Evolutionary conservation across 2,888 invertebrate genomes (phyloP).

Genomic region (Lithophane semibrunnea): DNA sequence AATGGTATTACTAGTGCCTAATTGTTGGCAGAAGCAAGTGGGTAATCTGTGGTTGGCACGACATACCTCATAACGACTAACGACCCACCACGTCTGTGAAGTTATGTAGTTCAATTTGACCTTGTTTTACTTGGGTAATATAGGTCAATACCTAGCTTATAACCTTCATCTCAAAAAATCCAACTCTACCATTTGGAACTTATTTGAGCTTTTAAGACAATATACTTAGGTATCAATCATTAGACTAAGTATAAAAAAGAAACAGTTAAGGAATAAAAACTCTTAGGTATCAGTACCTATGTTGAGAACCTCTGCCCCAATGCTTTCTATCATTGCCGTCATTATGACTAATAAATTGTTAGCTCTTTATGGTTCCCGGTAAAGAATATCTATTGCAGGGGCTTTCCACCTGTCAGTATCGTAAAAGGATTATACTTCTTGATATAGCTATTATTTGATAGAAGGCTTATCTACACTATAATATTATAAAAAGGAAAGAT

Average conservation of each 20-base stretch:
- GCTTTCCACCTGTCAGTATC: conserved; percentile 23
- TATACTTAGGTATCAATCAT: too few species aligned
- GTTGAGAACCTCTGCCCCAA: conserved; percentile 28
- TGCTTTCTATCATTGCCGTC: conserved; percentile 53
- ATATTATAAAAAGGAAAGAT: too few species aligned
- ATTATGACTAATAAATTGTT: conserved; percentile 43
- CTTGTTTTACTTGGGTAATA: not conserved
- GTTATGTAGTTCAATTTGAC: not conserved
- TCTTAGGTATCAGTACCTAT: not conserved
- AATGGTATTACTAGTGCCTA: too few species aligned
- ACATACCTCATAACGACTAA: not conserved
- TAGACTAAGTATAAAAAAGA: too few species aligned
- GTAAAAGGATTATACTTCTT: conserved; percentile 15
- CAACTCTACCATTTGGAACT: not conserved
- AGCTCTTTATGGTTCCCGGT: conserved; percentile 27
- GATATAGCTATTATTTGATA: not conserved
- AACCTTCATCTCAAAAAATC: not conserved
- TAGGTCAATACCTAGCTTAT: not conserved
- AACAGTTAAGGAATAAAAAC: too few species aligned
- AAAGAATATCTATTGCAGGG: conserved; percentile 23
- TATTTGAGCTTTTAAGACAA: not conserved
- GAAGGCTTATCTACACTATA: too few species aligned
- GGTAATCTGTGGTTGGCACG: not conserved
- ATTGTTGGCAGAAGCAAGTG: too few species aligned
- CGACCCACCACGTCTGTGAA: not conserved